These are phyloP conservation scores for Gorsachius goisagi DNA, from an alignment of 2,113 vertebrate species.

Conservation along the genomic window DNA sequence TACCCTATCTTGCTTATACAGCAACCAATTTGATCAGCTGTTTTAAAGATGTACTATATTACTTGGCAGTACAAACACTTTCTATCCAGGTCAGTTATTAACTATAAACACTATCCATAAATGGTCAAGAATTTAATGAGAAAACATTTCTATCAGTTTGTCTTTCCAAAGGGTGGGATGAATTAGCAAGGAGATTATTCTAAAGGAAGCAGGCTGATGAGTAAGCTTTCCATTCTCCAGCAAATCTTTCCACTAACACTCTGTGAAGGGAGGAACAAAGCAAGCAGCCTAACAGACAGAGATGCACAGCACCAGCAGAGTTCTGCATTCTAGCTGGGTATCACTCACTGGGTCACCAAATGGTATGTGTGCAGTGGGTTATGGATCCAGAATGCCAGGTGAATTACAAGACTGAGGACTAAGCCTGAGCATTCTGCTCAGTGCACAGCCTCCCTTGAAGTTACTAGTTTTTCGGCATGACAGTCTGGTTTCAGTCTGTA, in stretches of 20 bases:
- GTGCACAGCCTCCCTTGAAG: neutral
- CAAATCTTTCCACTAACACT: conserved; percentile 21
- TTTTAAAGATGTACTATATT: neutral
- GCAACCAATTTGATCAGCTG: neutral
- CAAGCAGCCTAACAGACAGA: neutral
- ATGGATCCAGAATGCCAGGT: neutral
- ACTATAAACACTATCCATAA: neutral
- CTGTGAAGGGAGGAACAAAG: neutral
- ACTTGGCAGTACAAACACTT: neutral
- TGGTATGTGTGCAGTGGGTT: neutral
- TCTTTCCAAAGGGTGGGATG: conserved; percentile 11
- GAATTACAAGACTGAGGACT: neutral
- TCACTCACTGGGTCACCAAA: neutral
- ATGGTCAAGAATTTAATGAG: neutral
- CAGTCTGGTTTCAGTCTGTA: neutral
- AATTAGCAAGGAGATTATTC: neutral
- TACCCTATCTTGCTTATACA: neutral
- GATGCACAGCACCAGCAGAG: neutral
- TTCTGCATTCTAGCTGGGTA: neutral
- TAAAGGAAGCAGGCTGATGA: conserved; percentile 7
- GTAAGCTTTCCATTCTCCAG: neutral
- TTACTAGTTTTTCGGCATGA: neutral
- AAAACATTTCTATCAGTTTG: conserved; percentile 19
- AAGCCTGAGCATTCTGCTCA: neutral
- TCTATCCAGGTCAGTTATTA: neutral